phyloP scores from a whole-genome alignment of 2,888 invertebrate genomes.

The Luperina nickerlii region DNA sequence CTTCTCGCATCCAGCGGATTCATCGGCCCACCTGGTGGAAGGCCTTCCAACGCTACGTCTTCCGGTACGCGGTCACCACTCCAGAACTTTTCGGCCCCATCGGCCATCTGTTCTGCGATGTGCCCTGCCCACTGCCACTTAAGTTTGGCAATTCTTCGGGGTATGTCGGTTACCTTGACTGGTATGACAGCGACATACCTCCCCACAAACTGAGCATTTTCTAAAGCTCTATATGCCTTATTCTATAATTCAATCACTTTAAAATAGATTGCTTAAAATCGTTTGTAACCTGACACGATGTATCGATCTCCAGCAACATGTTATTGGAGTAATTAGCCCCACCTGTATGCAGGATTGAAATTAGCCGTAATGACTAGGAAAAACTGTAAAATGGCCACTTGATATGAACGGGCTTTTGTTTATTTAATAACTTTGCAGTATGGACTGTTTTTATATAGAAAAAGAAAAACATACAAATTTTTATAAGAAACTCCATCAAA shows the following conservation, averaged over 20 bases:
- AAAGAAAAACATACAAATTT: neutral
- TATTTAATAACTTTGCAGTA: slow-evolving; percentile 7
- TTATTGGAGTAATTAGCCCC: slow-evolving; percentile 37
- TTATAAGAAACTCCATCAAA: neutral
- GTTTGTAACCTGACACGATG: slow-evolving; percentile 37
- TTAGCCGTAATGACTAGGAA: slow-evolving; percentile 17
- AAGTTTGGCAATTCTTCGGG: too few relatives aligned
- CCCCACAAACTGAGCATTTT: neutral
- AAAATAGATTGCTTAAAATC: neutral
- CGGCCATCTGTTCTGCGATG: too few relatives aligned
- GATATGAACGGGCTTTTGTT: neutral
- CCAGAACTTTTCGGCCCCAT: too few relatives aligned
- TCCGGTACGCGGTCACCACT: too few relatives aligned
- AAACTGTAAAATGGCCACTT: neutral
- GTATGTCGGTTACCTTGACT: neutral
- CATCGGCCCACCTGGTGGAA: too few relatives aligned
- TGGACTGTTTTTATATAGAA: neutral
- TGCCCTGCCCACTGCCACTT: neutral
- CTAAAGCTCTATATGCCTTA: neutral
- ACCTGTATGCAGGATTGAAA: slow-evolving; percentile 25
- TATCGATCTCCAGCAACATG: slow-evolving; percentile 39
- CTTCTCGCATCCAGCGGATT: neutral
- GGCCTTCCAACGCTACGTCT: too few relatives aligned
- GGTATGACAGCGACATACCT: neutral
- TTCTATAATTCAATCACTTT: neutral